Base-by-base conservation (phyloP, 2,888 invertebrate genomes). In the Cephus pulcher region DNA sequence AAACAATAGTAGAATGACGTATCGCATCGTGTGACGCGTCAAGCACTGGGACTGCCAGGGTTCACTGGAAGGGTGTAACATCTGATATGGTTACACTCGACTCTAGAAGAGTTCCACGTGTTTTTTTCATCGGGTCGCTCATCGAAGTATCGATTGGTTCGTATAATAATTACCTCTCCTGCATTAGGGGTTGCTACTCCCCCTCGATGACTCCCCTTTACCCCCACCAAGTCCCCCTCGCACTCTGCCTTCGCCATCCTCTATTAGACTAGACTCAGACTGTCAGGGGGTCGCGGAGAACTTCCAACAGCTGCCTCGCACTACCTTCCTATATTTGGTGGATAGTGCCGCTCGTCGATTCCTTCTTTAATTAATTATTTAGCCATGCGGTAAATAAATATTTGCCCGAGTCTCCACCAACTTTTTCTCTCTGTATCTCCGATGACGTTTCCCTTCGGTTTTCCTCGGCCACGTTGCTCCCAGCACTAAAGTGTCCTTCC, bases 131-230 rank as follows among this genome's bases (percentile, higher is more conserved):
- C 82, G 84, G 85, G 82, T 85, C 86, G 84, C 88, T 87, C 86
- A 88, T 88, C 89, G 86, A 87, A 86, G 87, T 90, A 90, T 90
- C 89, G 90, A 90, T 90, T 90, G 88, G 89, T 87, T 89, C 87
- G 88, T 89, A 89, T 86, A 90, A 90, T 90, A 90, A 90, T 90
- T 90, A 90, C 88, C 87, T 88, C 89, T 87, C 85, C 84, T 86
- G 87, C 87, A 90, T 89, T 89, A 90, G 88, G 89, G 86, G 85
- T 84, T 83, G 83, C 84, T 84, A 83, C 84, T 86, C 88, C 81
- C 80, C 40, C 23, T 15, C 23, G 56, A 23, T 56, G 56, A 56
- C 56, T 56, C 56, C 56, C 23, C 9, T 56, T 56, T 56, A 56
- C 9, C 56, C 56, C 56, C 56, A 56, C 56, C 56, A 6, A 56